These are phyloP conservation scores for Anabas testudineus DNA, from an alignment of 2,797 vertebrate species.

Conservation along the genomic window DNA sequence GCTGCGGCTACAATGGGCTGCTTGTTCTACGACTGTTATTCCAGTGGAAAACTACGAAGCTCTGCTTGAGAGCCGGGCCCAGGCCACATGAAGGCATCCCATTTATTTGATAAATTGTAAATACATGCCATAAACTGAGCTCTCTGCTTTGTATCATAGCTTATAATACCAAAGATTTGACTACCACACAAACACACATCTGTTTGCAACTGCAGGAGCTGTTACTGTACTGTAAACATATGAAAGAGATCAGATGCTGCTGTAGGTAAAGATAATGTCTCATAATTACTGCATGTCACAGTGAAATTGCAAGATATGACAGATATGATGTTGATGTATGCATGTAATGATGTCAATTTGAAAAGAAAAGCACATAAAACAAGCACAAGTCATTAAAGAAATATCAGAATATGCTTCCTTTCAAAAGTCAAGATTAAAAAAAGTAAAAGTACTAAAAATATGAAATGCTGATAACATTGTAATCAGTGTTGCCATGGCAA, in stretches of 20 bases:
- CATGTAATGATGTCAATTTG: constrained; percentile 4
- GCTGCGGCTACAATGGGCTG: constrained; percentile 83
- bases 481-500: constrained; percentile 77
- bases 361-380: constrained; percentile 10
- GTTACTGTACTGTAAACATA: constrained; percentile 67
- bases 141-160: constrained; percentile 77
- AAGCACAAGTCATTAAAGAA: neutral
- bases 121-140: constrained; percentile 78
- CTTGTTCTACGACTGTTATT: constrained; percentile 90
- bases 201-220: constrained; percentile 75
- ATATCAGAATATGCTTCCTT: constrained; percentile 13
- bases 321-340: constrained; percentile 52
- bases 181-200: constrained; percentile 75
- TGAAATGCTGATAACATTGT: constrained; percentile 68
- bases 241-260: constrained; percentile 70
- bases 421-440: constrained; percentile 21
- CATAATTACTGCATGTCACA: constrained; percentile 56
- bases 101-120: constrained; percentile 88
- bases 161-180: constrained; percentile 77
- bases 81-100: constrained; percentile 82
- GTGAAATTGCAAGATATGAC: constrained; percentile 53
- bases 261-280: constrained; percentile 74
- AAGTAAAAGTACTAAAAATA: constrained; percentile 27
- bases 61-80: constrained; percentile 71
- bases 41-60: constrained; percentile 86